phyloP scores from a whole-genome alignment of 2,888 invertebrate species.

The Lysandra bellargus region DNA sequence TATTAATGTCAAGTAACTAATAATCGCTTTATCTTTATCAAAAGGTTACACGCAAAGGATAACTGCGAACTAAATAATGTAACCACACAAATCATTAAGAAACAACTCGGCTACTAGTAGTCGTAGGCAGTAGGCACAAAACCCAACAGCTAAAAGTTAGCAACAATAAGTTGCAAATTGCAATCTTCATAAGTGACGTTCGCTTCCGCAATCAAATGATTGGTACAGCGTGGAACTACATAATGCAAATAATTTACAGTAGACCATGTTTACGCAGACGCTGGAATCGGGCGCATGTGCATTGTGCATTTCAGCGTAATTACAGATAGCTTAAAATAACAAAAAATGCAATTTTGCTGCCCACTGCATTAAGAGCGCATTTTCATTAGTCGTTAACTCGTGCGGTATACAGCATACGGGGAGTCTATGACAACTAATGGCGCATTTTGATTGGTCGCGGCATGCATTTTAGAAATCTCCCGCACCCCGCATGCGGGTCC shows the following conservation, averaged over 20 bases:
- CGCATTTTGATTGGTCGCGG: no score
- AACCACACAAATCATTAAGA: no score
- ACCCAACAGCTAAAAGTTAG: background rate
- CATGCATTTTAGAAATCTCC: no score
- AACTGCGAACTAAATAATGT: background rate
- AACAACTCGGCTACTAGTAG: background rate
- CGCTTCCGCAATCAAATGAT: conserved; percentile 11
- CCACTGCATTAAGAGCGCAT: background rate
- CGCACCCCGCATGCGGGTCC: no score
- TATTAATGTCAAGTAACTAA: no score
- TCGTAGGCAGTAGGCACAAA: background rate
- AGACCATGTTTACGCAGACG: background rate
- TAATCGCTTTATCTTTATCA: no score
- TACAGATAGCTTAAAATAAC: no score
- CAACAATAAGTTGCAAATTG: background rate
- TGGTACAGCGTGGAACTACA: background rate
- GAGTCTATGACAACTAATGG: no score
- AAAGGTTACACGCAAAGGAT: background rate
- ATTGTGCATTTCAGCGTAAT: no score
- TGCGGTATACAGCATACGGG: no score
- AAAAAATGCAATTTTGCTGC: background rate
- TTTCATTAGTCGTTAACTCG: no score
- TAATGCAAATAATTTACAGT: background rate
- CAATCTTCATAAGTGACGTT: conserved; percentile 14
- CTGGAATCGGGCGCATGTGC: no score